phyloP scores from a whole-genome alignment of 2,888 invertebrate genomes.

The Lycia hirtaria region DNA sequence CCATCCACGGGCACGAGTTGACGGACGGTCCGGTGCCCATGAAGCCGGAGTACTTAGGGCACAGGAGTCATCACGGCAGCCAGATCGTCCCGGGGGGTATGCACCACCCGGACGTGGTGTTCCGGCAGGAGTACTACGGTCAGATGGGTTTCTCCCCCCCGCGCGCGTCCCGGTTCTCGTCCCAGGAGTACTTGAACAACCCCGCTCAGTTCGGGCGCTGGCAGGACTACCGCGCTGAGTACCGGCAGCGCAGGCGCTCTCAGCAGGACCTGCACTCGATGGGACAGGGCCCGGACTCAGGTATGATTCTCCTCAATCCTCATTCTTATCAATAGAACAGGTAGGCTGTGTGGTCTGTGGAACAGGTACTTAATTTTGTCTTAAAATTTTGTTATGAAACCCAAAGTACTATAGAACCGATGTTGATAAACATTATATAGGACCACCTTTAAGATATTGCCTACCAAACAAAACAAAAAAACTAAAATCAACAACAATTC shows the following conservation, averaged over 20 bases:
- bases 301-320: constrained; percentile 56
- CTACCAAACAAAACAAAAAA: too few species aligned
- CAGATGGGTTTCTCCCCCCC: constrained; percentile 75
- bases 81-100: constrained; percentile 73
- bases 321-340: too few species aligned
- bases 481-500: too few species aligned
- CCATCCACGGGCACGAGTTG: constrained; percentile 79
- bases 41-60: constrained; percentile 74
- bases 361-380: too few species aligned
- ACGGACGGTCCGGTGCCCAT: constrained; percentile 66
- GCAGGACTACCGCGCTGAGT: constrained; percentile 76
- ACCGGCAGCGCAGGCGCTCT: constrained; percentile 76
- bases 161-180: constrained; percentile 76
- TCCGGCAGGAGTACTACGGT: constrained; percentile 74
- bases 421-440: too few species aligned
- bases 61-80: constrained; percentile 72
- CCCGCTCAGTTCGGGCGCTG: constrained; percentile 76
- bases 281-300: constrained; percentile 77
- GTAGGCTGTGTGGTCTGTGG: too few species aligned
- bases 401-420: too few species aligned
- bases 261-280: constrained; percentile 80
- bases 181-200: constrained; percentile 80
- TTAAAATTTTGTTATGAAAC: too few species aligned
- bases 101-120: constrained; percentile 78
- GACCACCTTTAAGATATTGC: too few species aligned